A percentile compares a stretch with the other conserved stretches of the same genome.
Evolutionary conservation across 2,797 vertebrate genomes (phyloP).

Genomic region (Notolepis coatsorum): DNA sequence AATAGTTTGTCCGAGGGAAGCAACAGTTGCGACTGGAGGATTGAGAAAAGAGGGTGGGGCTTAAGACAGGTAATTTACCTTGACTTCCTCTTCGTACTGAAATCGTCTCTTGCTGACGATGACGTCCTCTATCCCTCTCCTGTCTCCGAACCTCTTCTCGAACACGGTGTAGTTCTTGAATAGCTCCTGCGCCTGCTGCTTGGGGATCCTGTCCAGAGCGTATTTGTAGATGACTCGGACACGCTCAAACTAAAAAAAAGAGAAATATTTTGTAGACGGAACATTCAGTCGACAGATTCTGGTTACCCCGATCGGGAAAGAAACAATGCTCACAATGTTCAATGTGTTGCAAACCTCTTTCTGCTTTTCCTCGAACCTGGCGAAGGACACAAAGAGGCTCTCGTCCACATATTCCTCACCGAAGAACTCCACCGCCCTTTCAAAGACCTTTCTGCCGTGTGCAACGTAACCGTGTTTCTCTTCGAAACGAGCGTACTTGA

Average conservation of each 20-base stretch:
- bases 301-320: too few relatives aligned
- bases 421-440: conserved; percentile 95
- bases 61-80: conserved; percentile 75
- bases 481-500: conserved; percentile 98
- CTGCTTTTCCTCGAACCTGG: conserved; percentile 96
- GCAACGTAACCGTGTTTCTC: conserved; percentile 95
- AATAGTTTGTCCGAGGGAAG: too few relatives aligned
- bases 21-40: too few relatives aligned
- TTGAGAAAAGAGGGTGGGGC: background rate
- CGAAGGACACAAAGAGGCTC: conserved; percentile 94
- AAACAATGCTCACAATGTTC: background rate
- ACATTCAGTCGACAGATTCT: background rate
- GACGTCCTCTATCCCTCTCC: conserved; percentile 96
- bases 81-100: conserved; percentile 99
- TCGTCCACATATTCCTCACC: conserved; percentile 94
- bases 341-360: conserved; percentile 85
- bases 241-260: conserved; percentile 89
- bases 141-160: conserved; percentile 97
- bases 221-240: conserved; percentile 98
- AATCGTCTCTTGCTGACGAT: conserved; percentile 97
- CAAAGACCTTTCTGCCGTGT: conserved; percentile 90
- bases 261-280: background rate
- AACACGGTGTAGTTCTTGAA: conserved; percentile 99
- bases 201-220: conserved; percentile 94
- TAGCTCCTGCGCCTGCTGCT: conserved; percentile 95